Evolutionary conservation across 2,888 invertebrate species (phyloP).

Genomic region (Leucozona laternaria): DNA sequence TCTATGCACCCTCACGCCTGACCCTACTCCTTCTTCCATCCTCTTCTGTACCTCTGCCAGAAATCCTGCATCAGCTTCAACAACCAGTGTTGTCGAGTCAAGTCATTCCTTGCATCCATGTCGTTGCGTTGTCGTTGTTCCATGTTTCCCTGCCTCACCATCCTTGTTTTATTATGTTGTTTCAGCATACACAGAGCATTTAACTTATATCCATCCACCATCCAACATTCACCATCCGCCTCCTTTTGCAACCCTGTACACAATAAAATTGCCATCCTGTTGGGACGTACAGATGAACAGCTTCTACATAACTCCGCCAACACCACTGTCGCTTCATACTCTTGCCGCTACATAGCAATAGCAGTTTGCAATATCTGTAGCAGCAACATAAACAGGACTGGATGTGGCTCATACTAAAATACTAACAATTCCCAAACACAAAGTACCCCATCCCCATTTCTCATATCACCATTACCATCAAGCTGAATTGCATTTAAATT

Average conservation of each 20-base stretch:
- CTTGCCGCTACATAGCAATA: not conserved
- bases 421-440: constrained; percentile 55
- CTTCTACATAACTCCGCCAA: not conserved
- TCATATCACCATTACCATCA: constrained; percentile 50
- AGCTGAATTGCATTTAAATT: constrained; percentile 56
- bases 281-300: constrained; percentile 13
- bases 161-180: constrained; percentile 69
- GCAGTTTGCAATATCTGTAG: constrained; percentile 58
- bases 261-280: constrained; percentile 15
- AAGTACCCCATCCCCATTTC: constrained; percentile 2
- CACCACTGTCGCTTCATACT: not conserved
- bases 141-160: constrained; percentile 17
- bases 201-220: constrained; percentile 52
- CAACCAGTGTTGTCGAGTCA: not conserved
- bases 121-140: constrained; percentile 1
- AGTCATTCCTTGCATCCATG: constrained; percentile 14
- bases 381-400: constrained; percentile 64
- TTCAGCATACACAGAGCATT: constrained; percentile 51
- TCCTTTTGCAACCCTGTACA: constrained; percentile 29
- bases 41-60: not conserved
- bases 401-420: constrained; percentile 61
- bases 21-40: constrained; percentile 11
- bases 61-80: not conserved
- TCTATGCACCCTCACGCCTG: constrained; percentile 4
- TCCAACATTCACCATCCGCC: not conserved